Base-by-base conservation (phyloP, 1,140 invertebrate species). In the Drosophila leontia region DNA sequence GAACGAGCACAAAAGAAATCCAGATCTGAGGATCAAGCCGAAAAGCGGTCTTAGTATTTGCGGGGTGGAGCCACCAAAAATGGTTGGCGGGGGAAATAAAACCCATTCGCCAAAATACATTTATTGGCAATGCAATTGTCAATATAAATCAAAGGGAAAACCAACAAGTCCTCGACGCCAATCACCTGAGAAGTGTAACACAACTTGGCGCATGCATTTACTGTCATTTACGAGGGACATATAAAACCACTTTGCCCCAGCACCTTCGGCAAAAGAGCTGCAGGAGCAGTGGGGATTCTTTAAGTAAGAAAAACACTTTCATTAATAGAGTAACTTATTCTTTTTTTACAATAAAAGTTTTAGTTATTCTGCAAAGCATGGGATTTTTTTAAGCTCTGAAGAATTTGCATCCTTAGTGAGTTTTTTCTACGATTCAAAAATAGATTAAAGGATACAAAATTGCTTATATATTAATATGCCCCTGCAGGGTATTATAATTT, bases 81-180 rank as follows among this genome's bases (percentile, higher is more conserved):
- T 44, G 34, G 55, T 60, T 41, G 39, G 51, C 15, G 15, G 15
- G 53, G 53, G 35, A 15, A 45, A 7, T 23, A 35, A 55, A 23
- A 23, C 13, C 34, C 60, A 37, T 8, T 67, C 15, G 12, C 23
- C 26, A 13, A 23, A 71, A 71, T 37, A 47, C 61, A 44, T 48
- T 59, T 53, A 57, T 42, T 48, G 63, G 42, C 55, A 53, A 61
- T 78, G 74, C 75, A 78, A 78, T 60, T 78, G 74, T 76, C 74
- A 76, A 45, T 76, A 60, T 69, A 78, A 78, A 78, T 78, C 62
- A 78, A 41, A 61, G 39, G 55, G 19, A 61, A 77, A 68, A 15
- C n/a, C 35, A 35, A 19, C 26, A 45, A 58, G 45, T 59, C 68
- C 60, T 34, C 55, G 26, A 45, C 42, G 42, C 48, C 75, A 78